Evolutionary conservation across 2,888 invertebrate species (phyloP).

Genomic region (Panopea generosa): DNA sequence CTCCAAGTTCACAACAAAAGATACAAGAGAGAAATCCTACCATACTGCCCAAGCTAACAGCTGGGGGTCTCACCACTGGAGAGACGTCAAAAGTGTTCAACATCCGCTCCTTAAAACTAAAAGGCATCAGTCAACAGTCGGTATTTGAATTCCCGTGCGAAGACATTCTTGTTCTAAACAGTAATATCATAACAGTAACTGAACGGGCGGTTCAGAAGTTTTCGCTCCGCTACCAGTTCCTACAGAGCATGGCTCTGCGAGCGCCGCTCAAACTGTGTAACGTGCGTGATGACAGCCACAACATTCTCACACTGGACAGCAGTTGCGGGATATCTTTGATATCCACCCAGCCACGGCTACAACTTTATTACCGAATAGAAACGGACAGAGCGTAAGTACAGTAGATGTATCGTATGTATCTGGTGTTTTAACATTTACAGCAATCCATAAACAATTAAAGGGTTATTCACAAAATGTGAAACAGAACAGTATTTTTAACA

Average conservation of each 20-base stretch:
- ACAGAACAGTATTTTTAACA: too few species aligned
- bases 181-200: conserved; percentile 55
- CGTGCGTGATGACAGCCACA: conserved; percentile 45
- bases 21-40: conserved; percentile 47
- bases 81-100: conserved; percentile 57
- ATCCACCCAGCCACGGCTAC: conserved; percentile 50
- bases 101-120: conserved; percentile 38
- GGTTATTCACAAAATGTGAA: too few species aligned
- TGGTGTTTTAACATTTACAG: not conserved
- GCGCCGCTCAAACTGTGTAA: conserved; percentile 52
- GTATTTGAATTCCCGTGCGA: conserved; percentile 61
- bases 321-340: conserved; percentile 52
- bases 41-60: conserved; percentile 47
- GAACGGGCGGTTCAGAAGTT: conserved; percentile 63
- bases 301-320: conserved; percentile 54
- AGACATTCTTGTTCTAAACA: conserved; percentile 50
- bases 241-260: conserved; percentile 57
- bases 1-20: conserved; percentile 40
- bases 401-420: not conserved
- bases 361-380: conserved; percentile 54
- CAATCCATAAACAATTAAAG: too few species aligned
- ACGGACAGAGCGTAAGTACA: conserved; percentile 59
- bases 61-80: conserved; percentile 42
- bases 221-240: conserved; percentile 56
- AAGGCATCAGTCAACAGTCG: conserved; percentile 57